Evolutionary conservation across 2,888 invertebrate species (phyloP).

Genomic region (Eremobia ochroleuca): DNA sequence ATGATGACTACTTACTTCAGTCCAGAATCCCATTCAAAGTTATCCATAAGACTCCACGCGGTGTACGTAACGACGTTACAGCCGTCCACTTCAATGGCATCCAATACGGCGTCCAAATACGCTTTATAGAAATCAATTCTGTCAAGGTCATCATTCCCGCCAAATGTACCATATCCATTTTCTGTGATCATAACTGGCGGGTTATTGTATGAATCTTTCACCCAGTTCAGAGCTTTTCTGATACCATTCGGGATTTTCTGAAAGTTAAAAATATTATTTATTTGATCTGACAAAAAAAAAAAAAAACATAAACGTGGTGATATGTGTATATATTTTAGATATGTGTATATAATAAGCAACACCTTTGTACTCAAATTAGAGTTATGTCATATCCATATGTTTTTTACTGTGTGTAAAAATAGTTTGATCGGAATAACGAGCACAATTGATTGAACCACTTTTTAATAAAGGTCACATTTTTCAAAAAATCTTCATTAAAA

Average conservation of each 20-base stretch:
- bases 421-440: no score
- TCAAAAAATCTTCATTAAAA: no score
- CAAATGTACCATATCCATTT: slow-evolving; percentile 90
- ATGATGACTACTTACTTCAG: slow-evolving; percentile 55
- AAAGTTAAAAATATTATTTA: not conserved
- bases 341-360: no score
- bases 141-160: slow-evolving; percentile 78
- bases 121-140: slow-evolving; percentile 81
- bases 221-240: slow-evolving; percentile 89
- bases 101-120: slow-evolving; percentile 78
- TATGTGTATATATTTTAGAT: no score
- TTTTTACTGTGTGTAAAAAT: no score
- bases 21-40: slow-evolving; percentile 84
- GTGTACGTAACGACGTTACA: slow-evolving; percentile 80
- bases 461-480: no score
- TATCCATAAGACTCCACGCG: slow-evolving; percentile 86
- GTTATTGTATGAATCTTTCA: slow-evolving; percentile 90
- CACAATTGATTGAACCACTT: no score
- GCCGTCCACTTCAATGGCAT: slow-evolving; percentile 78
- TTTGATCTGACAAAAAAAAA: no score
- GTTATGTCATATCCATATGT: no score
- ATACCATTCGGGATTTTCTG: slow-evolving; percentile 88
- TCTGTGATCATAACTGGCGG: slow-evolving; percentile 91
- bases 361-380: no score
- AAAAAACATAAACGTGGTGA: no score